These are phyloP conservation scores for Phylloscopus collybita DNA, from an alignment of 2,797 vertebrate species.

Conservation along the genomic window DNA sequence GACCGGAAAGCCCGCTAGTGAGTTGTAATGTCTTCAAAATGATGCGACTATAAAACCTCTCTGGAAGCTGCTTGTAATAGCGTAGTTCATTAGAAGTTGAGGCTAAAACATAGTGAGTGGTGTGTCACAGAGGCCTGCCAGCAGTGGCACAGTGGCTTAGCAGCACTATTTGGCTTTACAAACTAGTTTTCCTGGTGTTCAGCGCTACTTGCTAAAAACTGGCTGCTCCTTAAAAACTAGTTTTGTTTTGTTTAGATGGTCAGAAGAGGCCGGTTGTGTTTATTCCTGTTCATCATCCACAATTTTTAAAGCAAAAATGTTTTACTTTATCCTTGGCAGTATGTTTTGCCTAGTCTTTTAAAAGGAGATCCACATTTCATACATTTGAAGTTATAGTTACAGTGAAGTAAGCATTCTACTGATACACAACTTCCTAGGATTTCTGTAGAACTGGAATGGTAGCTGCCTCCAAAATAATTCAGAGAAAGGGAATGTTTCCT, in stretches of 20 bases:
- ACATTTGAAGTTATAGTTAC: not conserved
- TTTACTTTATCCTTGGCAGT: not conserved
- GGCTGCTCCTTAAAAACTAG: rapidly evolving
- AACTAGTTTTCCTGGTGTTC: rapidly evolving
- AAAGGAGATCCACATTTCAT: not conserved
- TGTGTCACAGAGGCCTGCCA: rapidly evolving
- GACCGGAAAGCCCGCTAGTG: too few relatives aligned
- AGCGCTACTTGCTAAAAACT: rapidly evolving
- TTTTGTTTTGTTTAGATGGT: not conserved
- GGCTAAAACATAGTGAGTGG: rapidly evolving
- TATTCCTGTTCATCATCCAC: not conserved
- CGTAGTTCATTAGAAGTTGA: not conserved
- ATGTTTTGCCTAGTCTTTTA: not conserved
- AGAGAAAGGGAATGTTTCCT: not conserved
- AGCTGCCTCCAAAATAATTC: not conserved
- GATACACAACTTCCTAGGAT: not conserved
- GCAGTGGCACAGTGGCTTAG: not conserved
- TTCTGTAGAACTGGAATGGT: not conserved
- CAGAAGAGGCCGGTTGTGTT: not conserved
- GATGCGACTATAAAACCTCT: not conserved
- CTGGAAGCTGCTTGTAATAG: not conserved
- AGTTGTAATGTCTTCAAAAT: rapidly evolving
- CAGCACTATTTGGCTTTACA: not conserved
- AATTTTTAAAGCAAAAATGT: not conserved
- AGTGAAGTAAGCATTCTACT: not conserved